Percentiles rank a stretch among this genome's conserved stretches.
phyloP scores from a whole-genome alignment of 2,888 invertebrate genomes.

The Thumatha senex region DNA sequence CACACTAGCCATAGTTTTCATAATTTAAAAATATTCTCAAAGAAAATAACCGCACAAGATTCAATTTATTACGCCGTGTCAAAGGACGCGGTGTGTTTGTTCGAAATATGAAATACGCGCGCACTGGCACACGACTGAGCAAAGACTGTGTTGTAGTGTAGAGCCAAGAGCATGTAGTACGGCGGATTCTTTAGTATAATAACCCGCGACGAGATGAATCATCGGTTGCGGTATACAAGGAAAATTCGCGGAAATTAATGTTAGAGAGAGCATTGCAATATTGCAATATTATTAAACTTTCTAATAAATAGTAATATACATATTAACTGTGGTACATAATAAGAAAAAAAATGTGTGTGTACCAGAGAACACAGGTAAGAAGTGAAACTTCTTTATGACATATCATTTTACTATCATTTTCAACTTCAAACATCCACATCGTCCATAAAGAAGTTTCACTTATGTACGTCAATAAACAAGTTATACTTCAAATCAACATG shows the following conservation, averaged over 20 bases:
- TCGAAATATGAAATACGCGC: constrained; percentile 57
- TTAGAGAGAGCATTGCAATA: constrained; percentile 20
- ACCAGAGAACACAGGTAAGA: too few relatives aligned
- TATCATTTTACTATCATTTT: too few relatives aligned
- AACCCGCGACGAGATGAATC: constrained; percentile 61
- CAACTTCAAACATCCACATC: too few relatives aligned
- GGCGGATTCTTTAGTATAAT: constrained; percentile 32
- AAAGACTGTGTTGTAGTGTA: constrained; percentile 46
- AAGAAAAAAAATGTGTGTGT: too few relatives aligned
- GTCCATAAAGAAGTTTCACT: too few relatives aligned
- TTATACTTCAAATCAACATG: too few relatives aligned
- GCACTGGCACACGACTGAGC: constrained; percentile 37
- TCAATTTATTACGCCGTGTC: constrained; percentile 21
- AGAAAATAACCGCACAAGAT: neutral
- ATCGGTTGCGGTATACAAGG: constrained; percentile 40
- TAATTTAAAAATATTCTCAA: constrained; percentile 8
- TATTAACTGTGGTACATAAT: too few relatives aligned
- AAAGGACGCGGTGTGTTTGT: constrained; percentile 28
- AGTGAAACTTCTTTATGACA: too few relatives aligned
- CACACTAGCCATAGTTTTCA: constrained; percentile 56
- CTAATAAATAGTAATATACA: too few relatives aligned
- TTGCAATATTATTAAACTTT: too few relatives aligned
- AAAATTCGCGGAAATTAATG: constrained; percentile 65
- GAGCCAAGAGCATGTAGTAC: neutral
- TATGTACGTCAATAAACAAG: too few relatives aligned